Conservation (phyloP, 2,888 invertebrate genomes). For the Hypomecis punctinalis region DNA sequence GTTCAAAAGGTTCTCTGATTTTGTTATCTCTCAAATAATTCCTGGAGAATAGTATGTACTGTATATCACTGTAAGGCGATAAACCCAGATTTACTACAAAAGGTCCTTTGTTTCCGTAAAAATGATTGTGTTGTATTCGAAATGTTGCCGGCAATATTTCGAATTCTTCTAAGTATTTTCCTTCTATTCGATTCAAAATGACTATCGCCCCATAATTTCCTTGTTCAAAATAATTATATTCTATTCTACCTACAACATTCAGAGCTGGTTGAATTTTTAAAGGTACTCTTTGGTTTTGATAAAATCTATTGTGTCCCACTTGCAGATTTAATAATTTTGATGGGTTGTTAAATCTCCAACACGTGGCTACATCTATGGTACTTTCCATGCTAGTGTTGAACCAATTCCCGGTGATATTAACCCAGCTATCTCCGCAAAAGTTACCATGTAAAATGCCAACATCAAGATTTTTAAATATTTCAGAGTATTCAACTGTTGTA, state of each 20-base stretch:
- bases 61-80: conserved; percentile 93
- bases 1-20: conserved; percentile 93
- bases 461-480: conserved; percentile 94
- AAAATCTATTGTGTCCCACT: conserved; percentile 94
- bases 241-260: conserved; percentile 91
- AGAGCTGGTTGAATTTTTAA: conserved; percentile 93
- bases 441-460: conserved; percentile 97
- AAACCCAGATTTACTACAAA: conserved; percentile 95
- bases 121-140: conserved; percentile 93
- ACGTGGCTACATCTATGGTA: conserved; percentile 93
- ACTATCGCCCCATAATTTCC: conserved; percentile 93
- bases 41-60: conserved; percentile 92
- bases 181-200: conserved; percentile 90
- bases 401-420: conserved; percentile 96
- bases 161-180: conserved; percentile 90
- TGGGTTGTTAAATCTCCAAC: conserved; percentile 87
- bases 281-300: conserved; percentile 89
- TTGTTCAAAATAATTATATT: conserved; percentile 94
- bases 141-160: conserved; percentile 90
- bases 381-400: conserved; percentile 92
- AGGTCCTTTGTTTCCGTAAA: conserved; percentile 94
- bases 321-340: conserved; percentile 86
- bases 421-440: conserved; percentile 92
- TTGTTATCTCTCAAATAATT: conserved; percentile 95
- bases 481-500: conserved; percentile 93